Base-by-base conservation (phyloP, 1,140 invertebrate species). In the Pseudobourletiella spinata region DNA sequence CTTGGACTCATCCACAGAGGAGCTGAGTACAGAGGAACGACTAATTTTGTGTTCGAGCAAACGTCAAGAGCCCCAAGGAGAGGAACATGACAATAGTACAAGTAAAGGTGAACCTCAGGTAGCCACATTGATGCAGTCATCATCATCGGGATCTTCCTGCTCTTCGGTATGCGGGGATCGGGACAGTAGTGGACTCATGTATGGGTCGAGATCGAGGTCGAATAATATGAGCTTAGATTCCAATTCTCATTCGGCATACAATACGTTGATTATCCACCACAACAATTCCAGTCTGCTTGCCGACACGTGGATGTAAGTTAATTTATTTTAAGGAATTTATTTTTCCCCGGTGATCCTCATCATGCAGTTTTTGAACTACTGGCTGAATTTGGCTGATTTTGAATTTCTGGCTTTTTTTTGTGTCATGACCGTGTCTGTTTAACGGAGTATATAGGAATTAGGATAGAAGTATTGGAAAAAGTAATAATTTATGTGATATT, bases 31-130 rank as follows among this genome's bases (percentile, higher is more conserved):
- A 72, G 88, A 91, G 76, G 87, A 91, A 73, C 80, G 86, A 65
- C 88, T 87, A 78, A 86, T 89, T 18, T 84, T 91, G 61, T 78
- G 83, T 63, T 87, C 89, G 66, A 90, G 85, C 16, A 83, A 87
- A 18, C 78, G 91, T 32, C 91, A 94, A 72, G 91, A 95, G 73
- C 91, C 91, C 14, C 91, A 94, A 75, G 91, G 91, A 4, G 89
- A 94, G 76, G 91, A 95, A 75, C 63, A 68, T 54, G 35, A 62
- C 14, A 52, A 22, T 26, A 42, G 35, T 32, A 22, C 22, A 25
- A 26, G 30, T 29, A 26, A 18, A 22, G 26, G 25, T 30, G 30
- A 57, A 14, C 26, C 43, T 25, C 16, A n/a, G 26, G 29, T 24
- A 14, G 2, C 42, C 16, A 50, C 18, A 43, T 42, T 26, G 3